Conservation (phyloP, 2,888 invertebrate genomes). For the Lochmaea capreae region DNA sequence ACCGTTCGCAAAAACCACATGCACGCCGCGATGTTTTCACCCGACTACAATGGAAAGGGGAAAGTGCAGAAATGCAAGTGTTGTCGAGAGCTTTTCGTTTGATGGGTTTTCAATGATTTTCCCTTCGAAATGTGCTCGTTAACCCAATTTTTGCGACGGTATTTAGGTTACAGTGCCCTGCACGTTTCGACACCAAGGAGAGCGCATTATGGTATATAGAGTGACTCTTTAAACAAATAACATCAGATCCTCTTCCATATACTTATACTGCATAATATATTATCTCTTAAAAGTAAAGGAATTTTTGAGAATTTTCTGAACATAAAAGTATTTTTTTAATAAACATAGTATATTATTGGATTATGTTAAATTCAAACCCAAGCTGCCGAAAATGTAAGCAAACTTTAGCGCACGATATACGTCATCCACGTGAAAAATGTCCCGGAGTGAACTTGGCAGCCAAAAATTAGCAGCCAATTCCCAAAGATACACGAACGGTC, state of each 20-base stretch:
- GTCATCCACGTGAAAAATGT: no score
- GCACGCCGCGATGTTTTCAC: neutral
- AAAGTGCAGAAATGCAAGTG: slow-evolving; percentile 39
- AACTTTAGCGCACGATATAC: no score
- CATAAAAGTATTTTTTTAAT: no score
- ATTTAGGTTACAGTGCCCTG: slow-evolving; percentile 58
- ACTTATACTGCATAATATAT: no score
- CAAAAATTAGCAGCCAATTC: no score
- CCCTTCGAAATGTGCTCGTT: slow-evolving; percentile 46
- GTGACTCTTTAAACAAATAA: neutral
- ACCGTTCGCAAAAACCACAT: neutral
- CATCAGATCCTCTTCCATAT: neutral
- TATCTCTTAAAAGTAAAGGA: no score
- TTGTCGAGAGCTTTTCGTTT: slow-evolving; percentile 20
- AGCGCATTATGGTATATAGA: slow-evolving; percentile 17
- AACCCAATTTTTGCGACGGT: slow-evolving; percentile 52
- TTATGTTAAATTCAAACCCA: no score
- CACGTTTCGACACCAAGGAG: slow-evolving; percentile 57
- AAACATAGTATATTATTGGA: no score
- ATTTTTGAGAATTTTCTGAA: no score
- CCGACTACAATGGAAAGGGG: slow-evolving; percentile 1
- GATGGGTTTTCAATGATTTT: slow-evolving; percentile 17
- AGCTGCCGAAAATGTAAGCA: no score
- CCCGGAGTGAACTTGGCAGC: no score
- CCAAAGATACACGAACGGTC: no score